Percentiles rank a stretch among this genome's conserved stretches.
Conservation (phyloP, 92 coral and sea anemone species). For the Desmophyllum pertusum region DNA sequence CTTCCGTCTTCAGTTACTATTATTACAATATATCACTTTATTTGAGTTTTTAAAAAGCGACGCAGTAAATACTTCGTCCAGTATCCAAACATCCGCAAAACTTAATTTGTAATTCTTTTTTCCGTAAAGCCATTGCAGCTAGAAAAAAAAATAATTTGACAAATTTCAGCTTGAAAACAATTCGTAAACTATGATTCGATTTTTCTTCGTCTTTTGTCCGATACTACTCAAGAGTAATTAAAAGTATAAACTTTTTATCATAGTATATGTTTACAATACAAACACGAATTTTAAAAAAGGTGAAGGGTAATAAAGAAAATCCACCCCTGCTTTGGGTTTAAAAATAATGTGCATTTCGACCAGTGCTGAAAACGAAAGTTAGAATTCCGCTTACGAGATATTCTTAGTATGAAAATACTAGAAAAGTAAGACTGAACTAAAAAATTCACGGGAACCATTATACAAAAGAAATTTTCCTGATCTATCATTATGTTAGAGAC, state of each 20-base stretch:
- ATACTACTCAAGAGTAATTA: constrained; percentile 13
- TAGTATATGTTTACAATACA: neutral
- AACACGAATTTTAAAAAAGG: neutral
- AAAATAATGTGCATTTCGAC: neutral
- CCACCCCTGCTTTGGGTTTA: neutral
- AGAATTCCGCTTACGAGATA: neutral
- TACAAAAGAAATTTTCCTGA: neutral
- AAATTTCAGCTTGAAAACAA: neutral
- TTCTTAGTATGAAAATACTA: neutral
- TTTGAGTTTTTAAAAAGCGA: neutral
- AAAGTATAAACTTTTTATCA: neutral
- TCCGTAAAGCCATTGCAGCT: neutral
- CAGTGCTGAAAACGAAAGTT: too few relatives aligned
- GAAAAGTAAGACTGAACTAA: too few relatives aligned
- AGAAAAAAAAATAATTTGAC: neutral
- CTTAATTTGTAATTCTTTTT: too few relatives aligned
- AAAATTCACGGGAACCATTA: neutral
- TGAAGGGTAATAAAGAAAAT: neutral
- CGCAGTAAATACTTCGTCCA: neutral
- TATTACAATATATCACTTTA: neutral
- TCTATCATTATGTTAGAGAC: neutral
- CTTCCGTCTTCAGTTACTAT: constrained; percentile 18
- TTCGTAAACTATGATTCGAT: neutral
- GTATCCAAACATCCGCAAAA: neutral
- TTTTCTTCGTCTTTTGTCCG: neutral